Evolutionary conservation across 2,888 invertebrate species (phyloP), one percentile per base, ranked within the genome.

Genomic region (Nomada flava): DNA sequence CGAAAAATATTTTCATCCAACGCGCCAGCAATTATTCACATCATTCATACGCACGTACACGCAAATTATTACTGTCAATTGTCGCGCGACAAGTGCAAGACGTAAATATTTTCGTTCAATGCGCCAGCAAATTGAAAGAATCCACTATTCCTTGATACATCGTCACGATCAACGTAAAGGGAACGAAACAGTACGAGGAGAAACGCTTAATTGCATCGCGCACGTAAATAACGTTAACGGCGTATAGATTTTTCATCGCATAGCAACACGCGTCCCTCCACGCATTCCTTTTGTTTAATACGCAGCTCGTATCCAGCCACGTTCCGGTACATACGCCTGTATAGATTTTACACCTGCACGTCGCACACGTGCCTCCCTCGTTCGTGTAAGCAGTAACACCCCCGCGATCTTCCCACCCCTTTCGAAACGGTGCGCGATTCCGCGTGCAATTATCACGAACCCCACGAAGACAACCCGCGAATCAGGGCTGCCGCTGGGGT

Each of bases 401-500:
- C 53, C 42, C 69, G 53, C 65, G 65, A 53, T 55, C 65, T 64
- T 60, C 70, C 59, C 73, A 52, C 70, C 73, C 71, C 53, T 23
- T 65, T 42, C 7, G 15, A 55, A 20, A 50, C 64, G 55, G 60
- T 52, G 71, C 73, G 73, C 73, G 55, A 72, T 57, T 60, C 70
- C 81, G 59, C 57, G 59, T 82, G 76, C 72, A 82, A 76, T 82
- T 76, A 82, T 76, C 26, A 82, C 76, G 29, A 36, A 53, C 52
- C 52, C 65, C 29, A 67, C 70, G 77, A 78, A 82, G 78, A 82
- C 71, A 50, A 73, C 50, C 29, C 79, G 65, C 83, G 83, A 72
- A 75, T 84, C 67, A 52, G 63, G n/a, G 63, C 42, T 68, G 72
- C 75, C 69, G 73, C 72, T 55, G 26, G 20, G 79, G 80, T 36